Percentiles rank a stretch among this genome's conserved stretches.
phyloP scores from a whole-genome alignment of 2,888 invertebrate genomes.

The Phyllotreta cruciferae region DNA sequence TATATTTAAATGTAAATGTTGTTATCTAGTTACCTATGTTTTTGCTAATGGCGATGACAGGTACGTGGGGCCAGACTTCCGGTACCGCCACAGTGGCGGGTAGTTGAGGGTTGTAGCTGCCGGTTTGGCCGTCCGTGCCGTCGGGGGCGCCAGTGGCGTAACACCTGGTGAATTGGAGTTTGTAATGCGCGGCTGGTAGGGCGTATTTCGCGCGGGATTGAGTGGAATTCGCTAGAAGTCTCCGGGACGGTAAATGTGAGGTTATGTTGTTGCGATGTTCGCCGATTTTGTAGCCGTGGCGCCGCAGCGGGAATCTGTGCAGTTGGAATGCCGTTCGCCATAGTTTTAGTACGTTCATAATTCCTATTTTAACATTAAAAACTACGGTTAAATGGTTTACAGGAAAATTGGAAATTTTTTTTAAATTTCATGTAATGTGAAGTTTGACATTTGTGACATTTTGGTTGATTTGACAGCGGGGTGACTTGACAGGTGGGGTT shows the following conservation, averaged over 20 bases:
- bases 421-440: too few species aligned
- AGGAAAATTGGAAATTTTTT: too few species aligned
- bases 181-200: slow-evolving; percentile 7
- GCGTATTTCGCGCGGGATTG: not conserved
- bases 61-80: slow-evolving; percentile 95
- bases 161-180: slow-evolving; percentile 31
- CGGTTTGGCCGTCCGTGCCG: slow-evolving; percentile 48
- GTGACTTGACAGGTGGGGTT: too few species aligned
- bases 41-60: slow-evolving; percentile 90
- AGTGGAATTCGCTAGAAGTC: not conserved
- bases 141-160: slow-evolving; percentile 44
- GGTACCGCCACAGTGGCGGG: slow-evolving; percentile 93
- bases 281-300: slow-evolving; percentile 17
- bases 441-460: too few species aligned
- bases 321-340: slow-evolving; percentile 16
- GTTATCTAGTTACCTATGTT: slow-evolving; percentile 69
- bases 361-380: slow-evolving; percentile 20
- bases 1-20: not conserved
- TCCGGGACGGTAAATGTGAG: slow-evolving; percentile 3
- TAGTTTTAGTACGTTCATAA: slow-evolving; percentile 31
- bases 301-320: slow-evolving; percentile 18
- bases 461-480: too few species aligned
- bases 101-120: slow-evolving; percentile 63
- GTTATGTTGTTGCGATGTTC: slow-evolving; percentile 10
- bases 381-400: too few species aligned